Base-by-base conservation (phyloP, 2,888 invertebrate genomes). In the Phyllotreta cruciferae region DNA sequence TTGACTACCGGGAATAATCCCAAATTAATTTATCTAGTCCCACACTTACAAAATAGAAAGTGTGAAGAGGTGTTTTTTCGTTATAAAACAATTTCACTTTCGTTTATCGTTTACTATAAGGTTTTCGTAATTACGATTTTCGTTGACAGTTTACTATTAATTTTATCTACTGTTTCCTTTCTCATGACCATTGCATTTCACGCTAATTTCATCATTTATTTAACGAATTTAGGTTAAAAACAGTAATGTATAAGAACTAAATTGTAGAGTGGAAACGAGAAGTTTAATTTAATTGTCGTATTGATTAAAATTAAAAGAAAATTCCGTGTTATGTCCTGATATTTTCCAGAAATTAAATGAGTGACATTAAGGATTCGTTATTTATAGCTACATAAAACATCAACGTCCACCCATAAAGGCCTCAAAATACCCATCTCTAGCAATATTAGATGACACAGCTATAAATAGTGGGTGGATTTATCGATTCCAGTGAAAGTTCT, bases 1-100 rank as follows among this genome's bases (percentile, higher is more conserved):
- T 49, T 35, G 49, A n/a, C 49, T n/a, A 49, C 49, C 49, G n/a
- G 49, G 49, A 49, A 49, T 35, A 49, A 49, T 44, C 44, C 44
- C 44, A 44, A 44, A 6, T 8, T 35, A 49, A 49, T 49, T 49
- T 35, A 47, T 14, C 3, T 6, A 49, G n/a, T 49, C 49, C 49
- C 49, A 49, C 49, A 49, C 35, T 49, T 35, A 49, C 5, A 24
- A 49, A 49, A 35, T 49, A 49, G 49, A 49, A 49, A 49, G 49
- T 49, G 49, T 49, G 10, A 49, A 49, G 49, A 36, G 4, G 7
- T 49, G 34, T 49, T 49, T 47, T 44, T n/a, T 49, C 10, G n/a
- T 49, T 24, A 24, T 24, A 24, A 24, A 24, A 34, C 35, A 9
- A 49, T 49, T 49, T 49, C 49, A 49, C 49, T 49, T 49, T 49